These are phyloP conservation scores for Pachydiplax longipennis DNA, from an alignment of 2,888 invertebrate species.

Conservation along the genomic window DNA sequence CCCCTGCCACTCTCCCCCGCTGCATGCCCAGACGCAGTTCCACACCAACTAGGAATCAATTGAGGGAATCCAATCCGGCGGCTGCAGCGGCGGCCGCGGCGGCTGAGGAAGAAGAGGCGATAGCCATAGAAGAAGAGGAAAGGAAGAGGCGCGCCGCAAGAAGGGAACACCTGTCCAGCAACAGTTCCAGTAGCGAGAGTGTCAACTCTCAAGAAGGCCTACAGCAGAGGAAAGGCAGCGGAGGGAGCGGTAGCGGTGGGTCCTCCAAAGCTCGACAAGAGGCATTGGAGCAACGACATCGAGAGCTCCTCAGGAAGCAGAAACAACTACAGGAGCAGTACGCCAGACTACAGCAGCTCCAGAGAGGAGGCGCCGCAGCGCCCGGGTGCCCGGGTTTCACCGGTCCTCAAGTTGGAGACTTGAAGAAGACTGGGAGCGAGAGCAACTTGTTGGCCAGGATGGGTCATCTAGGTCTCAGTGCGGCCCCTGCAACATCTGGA, in stretches of 20 bases:
- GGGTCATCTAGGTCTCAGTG: conserved; percentile 64
- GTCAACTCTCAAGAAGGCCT: conserved; percentile 76
- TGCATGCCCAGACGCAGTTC: conserved; percentile 49
- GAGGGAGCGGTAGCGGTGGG: conserved; percentile 10
- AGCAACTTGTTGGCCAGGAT: conserved; percentile 85
- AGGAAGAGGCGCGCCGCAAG: conserved; percentile 46
- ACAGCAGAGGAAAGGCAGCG: conserved; percentile 61
- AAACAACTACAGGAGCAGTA: conserved; percentile 91
- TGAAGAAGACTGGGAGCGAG: conserved; percentile 89
- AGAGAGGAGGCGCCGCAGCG: conserved; percentile 74
- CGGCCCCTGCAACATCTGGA: conserved; percentile 66
- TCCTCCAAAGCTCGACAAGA: conserved; percentile 66
- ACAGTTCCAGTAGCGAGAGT: conserved; percentile 78
- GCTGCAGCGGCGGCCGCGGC: conserved; percentile 51
- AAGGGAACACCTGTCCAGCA: conserved; percentile 64
- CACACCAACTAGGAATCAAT: conserved; percentile 57
- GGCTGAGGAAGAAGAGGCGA: conserved; percentile 54
- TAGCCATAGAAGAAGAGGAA: conserved; percentile 53
- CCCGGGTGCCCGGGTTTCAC: conserved; percentile 63
- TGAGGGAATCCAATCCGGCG: conserved; percentile 57
- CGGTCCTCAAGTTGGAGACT: conserved; percentile 51
- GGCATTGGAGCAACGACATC: conserved; percentile 85
- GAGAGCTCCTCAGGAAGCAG: conserved; percentile 87
- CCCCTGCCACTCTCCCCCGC: conserved; percentile 53
- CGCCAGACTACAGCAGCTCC: conserved; percentile 85